A percentile compares a stretch with the other conserved stretches of the same genome.
Evolutionary conservation across 2,888 invertebrate genomes (phyloP).

Genomic region (Sinohyriopsis cumingii): DNA sequence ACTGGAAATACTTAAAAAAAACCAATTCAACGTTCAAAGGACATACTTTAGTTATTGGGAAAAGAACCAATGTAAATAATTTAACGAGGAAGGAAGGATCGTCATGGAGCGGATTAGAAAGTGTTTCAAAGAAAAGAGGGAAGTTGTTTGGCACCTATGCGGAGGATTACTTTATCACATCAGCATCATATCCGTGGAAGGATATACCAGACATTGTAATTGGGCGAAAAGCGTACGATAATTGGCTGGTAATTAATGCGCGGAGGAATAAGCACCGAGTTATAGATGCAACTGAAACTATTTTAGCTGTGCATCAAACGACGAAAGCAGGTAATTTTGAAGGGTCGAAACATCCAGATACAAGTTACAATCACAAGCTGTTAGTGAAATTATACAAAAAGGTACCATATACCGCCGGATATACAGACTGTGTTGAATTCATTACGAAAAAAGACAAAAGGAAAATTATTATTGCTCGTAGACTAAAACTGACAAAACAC

Average conservation of each 20-base stretch:
- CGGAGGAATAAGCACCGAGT: slow-evolving; percentile 16
- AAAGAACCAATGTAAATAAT: slow-evolving; percentile 18
- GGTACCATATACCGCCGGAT: slow-evolving; percentile 16
- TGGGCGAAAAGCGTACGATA: slow-evolving; percentile 38
- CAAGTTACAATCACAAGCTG: slow-evolving; percentile 15
- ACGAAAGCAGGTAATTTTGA: slow-evolving; percentile 27
- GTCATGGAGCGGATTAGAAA: slow-evolving; percentile 2
- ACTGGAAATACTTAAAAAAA: not conserved
- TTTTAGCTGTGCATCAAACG: slow-evolving; percentile 38
- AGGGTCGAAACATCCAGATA: slow-evolving; percentile 8
- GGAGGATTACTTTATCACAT: slow-evolving; percentile 40
- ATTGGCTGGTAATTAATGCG: slow-evolving; percentile 34
- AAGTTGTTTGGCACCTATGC: slow-evolving; percentile 19
- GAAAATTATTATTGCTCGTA: no score
- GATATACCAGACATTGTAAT: slow-evolving; percentile 37
- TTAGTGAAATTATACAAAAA: slow-evolving; percentile 12
- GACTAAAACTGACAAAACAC: no score
- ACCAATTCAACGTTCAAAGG: not conserved
- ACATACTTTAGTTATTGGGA: slow-evolving; percentile 16
- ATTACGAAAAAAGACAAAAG: no score
- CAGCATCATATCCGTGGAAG: slow-evolving; percentile 35
- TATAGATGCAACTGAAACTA: slow-evolving; percentile 32
- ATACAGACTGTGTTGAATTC: slow-evolving; percentile 11
- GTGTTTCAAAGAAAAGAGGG: slow-evolving; percentile 14
- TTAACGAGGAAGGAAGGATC: slow-evolving; percentile 10